Conservation (phyloP, 2,888 invertebrate genomes). For the Mystacides longicornis region DNA sequence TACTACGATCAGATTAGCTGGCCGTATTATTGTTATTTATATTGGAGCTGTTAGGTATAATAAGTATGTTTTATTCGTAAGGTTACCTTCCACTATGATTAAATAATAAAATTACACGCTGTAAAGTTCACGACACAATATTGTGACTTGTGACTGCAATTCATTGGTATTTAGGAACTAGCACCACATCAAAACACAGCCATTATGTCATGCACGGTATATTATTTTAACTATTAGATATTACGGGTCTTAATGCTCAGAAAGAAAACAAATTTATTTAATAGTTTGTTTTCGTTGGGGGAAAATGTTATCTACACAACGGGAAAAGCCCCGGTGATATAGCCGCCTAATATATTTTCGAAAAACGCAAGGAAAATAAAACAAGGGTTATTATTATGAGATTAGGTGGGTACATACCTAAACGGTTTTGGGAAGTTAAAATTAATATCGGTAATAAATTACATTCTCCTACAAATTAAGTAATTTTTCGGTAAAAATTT, state of each 20-base stretch:
- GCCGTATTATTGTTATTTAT: no score
- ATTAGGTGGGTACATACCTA: no score
- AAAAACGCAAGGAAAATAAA: neutral
- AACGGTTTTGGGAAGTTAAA: no score
- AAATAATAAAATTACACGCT: neutral
- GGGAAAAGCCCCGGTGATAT: neutral
- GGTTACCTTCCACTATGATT: neutral
- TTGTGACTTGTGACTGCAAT: neutral
- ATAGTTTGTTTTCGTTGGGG: constrained; percentile 1
- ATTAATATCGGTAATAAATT: neutral
- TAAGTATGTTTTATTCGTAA: no score
- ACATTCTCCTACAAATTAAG: neutral
- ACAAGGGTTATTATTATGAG: neutral
- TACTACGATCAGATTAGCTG: no score
- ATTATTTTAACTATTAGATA: no score
- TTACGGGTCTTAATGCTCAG: no score
- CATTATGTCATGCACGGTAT: neutral
- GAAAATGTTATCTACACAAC: neutral
- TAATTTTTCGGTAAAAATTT: neutral
- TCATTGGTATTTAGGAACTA: neutral
- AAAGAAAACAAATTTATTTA: constrained; percentile 1
- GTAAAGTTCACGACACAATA: neutral
- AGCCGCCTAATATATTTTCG: neutral
- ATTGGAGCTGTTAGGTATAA: no score
- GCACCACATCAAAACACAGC: neutral